Evolutionary conservation across 2,888 invertebrate genomes (phyloP).

Genomic region (Quadriops clusia): DNA sequence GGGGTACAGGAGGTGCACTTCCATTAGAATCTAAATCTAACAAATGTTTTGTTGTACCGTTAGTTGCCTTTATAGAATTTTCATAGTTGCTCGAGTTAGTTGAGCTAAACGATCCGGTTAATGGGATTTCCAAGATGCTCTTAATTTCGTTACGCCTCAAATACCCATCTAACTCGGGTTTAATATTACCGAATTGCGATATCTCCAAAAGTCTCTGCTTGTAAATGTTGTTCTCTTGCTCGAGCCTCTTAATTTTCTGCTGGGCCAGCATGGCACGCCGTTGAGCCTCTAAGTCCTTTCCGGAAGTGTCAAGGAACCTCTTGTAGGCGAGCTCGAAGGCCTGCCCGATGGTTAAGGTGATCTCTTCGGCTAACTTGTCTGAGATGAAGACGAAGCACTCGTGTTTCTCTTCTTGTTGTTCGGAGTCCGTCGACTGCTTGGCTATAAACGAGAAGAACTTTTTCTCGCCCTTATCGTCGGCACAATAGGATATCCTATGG

Average conservation of each 20-base stretch:
- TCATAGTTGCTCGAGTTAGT: neutral
- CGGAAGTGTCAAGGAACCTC: constrained; percentile 85
- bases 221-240: constrained; percentile 73
- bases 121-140: constrained; percentile 39
- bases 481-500: constrained; percentile 96
- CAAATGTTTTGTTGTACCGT: constrained; percentile 23
- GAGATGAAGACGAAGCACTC: constrained; percentile 96
- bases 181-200: constrained; percentile 40
- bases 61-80: constrained; percentile 14
- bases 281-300: constrained; percentile 77
- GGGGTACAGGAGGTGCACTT: constrained; percentile 39
- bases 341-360: constrained; percentile 94
- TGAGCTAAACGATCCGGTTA: constrained; percentile 10
- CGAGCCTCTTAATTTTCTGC: constrained; percentile 76
- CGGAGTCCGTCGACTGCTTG: constrained; percentile 48
- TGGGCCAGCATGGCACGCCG: constrained; percentile 66
- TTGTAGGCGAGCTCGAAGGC: constrained; percentile 96
- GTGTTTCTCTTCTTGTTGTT: constrained; percentile 61
- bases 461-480: constrained; percentile 96
- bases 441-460: constrained; percentile 94
- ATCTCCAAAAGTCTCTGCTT: constrained; percentile 68
- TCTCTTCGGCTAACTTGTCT: constrained; percentile 94
- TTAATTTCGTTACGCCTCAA: constrained; percentile 40
- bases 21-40: constrained; percentile 31
- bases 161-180: constrained; percentile 41